phyloP scores from a whole-genome alignment of 2,888 invertebrate genomes.

The Dorcus parallelipipedus region DNA sequence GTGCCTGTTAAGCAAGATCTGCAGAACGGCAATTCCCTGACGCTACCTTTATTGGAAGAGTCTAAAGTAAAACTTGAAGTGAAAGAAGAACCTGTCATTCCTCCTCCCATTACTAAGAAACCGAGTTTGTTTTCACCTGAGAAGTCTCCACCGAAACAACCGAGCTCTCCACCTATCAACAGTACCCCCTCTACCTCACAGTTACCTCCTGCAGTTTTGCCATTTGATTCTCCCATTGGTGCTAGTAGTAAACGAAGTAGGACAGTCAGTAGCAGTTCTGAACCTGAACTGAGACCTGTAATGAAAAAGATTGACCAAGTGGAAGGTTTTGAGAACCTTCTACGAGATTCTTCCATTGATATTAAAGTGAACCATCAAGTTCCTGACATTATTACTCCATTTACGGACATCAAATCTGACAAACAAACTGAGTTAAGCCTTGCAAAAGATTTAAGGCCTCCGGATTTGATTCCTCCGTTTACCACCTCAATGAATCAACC shows the following conservation, averaged over 20 bases:
- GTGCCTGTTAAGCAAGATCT: constrained; percentile 12
- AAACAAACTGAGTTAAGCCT: constrained; percentile 11
- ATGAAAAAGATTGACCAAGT: constrained; percentile 62
- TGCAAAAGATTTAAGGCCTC: constrained; percentile 44
- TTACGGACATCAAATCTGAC: constrained; percentile 29
- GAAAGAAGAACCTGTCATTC: constrained; percentile 12
- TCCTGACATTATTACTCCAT: constrained; percentile 39
- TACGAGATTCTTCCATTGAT: constrained; percentile 53
- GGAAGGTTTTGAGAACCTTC: constrained; percentile 59
- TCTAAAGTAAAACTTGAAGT: constrained; percentile 9
- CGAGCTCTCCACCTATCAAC: constrained; percentile 28
- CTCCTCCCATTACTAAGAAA: constrained; percentile 45
- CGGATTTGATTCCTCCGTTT: constrained; percentile 49
- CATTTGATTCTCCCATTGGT: constrained; percentile 19
- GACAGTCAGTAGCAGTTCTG: constrained; percentile 52
- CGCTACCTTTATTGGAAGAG: constrained; percentile 11
- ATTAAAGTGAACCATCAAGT: constrained; percentile 38
- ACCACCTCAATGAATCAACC: constrained; percentile 31
- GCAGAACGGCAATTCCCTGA: constrained; percentile 11
- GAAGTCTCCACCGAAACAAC: constrained; percentile 51
- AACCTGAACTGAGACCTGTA: constrained; percentile 60
- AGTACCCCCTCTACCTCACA: constrained; percentile 33
- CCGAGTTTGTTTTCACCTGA: constrained; percentile 67
- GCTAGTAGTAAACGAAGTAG: constrained; percentile 37
- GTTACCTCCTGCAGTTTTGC: constrained; percentile 25